phyloP scores from a whole-genome alignment of 1,140 invertebrate genomes.

The Bombus impatiens region DNA sequence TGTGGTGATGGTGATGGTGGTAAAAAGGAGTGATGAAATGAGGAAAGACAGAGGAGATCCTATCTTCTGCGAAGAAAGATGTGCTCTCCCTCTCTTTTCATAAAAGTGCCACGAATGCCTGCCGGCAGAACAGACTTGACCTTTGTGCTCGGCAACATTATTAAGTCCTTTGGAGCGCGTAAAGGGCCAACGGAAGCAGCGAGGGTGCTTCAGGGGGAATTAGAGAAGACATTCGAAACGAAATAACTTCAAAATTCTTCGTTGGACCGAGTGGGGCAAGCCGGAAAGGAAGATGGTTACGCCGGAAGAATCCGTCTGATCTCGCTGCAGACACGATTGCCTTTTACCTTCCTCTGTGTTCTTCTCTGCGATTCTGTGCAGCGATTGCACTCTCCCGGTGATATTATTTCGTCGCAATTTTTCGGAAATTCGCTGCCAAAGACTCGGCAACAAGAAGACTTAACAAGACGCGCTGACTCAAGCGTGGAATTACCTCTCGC shows the following conservation, averaged over 20 bases:
- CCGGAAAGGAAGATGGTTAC: slow-evolving; percentile 36
- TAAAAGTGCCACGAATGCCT: slow-evolving; percentile 69
- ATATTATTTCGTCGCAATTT: neutral
- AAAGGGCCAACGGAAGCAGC: slow-evolving; percentile 58
- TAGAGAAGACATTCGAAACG: slow-evolving; percentile 66
- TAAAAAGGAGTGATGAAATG: slow-evolving; percentile 36
- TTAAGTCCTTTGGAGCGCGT: slow-evolving; percentile 74
- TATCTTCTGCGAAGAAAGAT: neutral
- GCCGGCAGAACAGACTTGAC: slow-evolving; percentile 74
- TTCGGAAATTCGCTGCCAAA: too few relatives aligned
- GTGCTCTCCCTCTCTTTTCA: slow-evolving; percentile 47
- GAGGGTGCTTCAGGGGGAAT: slow-evolving; percentile 56
- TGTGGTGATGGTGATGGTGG: neutral
- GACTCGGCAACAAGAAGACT: neutral
- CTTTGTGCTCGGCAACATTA: slow-evolving; percentile 77
- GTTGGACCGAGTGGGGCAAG: slow-evolving; percentile 20
- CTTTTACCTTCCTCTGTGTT: neutral
- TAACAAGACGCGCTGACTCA: neutral
- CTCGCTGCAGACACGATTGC: neutral
- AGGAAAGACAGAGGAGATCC: slow-evolving; percentile 21
- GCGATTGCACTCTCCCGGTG: neutral
- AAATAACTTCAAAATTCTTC: slow-evolving; percentile 74
- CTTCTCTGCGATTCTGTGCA: neutral
- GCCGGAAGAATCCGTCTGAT: slow-evolving; percentile 56
- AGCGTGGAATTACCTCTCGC: slow-evolving; percentile 1